phyloP scores from a whole-genome alignment of 1,140 invertebrate genomes.

The Lepidurus packardi region DNA sequence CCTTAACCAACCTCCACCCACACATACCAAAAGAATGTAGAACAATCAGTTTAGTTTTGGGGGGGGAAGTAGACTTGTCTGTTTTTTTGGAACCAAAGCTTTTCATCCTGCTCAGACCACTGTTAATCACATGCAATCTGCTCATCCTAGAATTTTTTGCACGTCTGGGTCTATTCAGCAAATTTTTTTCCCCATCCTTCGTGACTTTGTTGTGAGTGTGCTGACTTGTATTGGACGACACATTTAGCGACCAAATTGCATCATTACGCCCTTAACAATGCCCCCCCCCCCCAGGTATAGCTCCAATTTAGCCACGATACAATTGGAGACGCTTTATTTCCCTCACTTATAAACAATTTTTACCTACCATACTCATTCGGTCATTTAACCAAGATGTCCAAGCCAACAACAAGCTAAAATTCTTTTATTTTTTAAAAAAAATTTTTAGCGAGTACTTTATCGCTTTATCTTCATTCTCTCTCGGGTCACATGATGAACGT shows the following conservation, averaged over 20 bases:
- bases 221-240: not conserved
- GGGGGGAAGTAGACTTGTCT: not conserved
- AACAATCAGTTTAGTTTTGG: not conserved
- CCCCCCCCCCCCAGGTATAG: not conserved
- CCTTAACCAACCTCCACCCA: no score
- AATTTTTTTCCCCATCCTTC: not conserved
- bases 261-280: not conserved
- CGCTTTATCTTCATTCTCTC: not conserved
- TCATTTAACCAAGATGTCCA: no score
- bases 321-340: not conserved
- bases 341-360: no score
- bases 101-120: not conserved
- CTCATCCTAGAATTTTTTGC: constrained; percentile 1
- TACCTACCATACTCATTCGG: no score
- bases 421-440: not conserved
- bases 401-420: no score
- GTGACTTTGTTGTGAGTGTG: not conserved
- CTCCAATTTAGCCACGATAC: not conserved
- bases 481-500: not conserved
- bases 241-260: not conserved
- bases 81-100: not conserved
- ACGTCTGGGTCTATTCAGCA: not conserved
- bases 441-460: not conserved
- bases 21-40: not conserved
- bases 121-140: constrained; percentile 2